Evolutionary conservation across 2,888 invertebrate species (phyloP).

Genomic region (Spodoptera littoralis): DNA sequence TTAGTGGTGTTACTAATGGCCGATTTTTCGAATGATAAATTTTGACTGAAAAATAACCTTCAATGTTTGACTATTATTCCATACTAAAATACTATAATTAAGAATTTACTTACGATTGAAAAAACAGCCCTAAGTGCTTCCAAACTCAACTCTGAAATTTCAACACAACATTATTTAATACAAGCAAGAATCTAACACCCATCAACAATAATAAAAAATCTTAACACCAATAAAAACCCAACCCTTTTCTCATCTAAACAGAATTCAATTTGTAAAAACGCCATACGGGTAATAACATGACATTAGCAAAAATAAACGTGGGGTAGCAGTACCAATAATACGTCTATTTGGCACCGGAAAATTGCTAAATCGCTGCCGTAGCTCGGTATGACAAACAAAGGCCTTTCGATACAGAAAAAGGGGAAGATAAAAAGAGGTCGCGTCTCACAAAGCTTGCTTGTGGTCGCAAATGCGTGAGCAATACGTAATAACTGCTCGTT

Average conservation of each 20-base stretch:
- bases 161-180: too few relatives aligned
- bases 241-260: slow-evolving; percentile 41
- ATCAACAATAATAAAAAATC: too few relatives aligned
- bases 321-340: slow-evolving; percentile 56
- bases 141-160: too few relatives aligned
- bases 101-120: too few relatives aligned
- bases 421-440: slow-evolving; percentile 56
- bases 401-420: slow-evolving; percentile 59
- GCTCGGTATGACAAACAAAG: slow-evolving; percentile 65
- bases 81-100: too few relatives aligned
- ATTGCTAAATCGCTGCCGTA: slow-evolving; percentile 67
- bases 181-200: too few relatives aligned
- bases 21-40: too few relatives aligned
- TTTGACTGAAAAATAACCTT: too few relatives aligned
- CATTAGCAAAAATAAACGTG: slow-evolving; percentile 58
- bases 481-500: slow-evolving; percentile 59
- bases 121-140: too few relatives aligned
- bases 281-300: slow-evolving; percentile 46
- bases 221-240: slow-evolving; percentile 25
- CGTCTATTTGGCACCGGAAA: slow-evolving; percentile 64
- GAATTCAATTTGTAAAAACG: slow-evolving; percentile 56
- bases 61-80: too few relatives aligned
- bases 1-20: too few relatives aligned
- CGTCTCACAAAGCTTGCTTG: slow-evolving; percentile 58
- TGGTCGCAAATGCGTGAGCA: slow-evolving; percentile 61